Evolutionary conservation across 2,113 vertebrate species (phyloP).

Genomic region (Thamnophis sirtalis): DNA sequence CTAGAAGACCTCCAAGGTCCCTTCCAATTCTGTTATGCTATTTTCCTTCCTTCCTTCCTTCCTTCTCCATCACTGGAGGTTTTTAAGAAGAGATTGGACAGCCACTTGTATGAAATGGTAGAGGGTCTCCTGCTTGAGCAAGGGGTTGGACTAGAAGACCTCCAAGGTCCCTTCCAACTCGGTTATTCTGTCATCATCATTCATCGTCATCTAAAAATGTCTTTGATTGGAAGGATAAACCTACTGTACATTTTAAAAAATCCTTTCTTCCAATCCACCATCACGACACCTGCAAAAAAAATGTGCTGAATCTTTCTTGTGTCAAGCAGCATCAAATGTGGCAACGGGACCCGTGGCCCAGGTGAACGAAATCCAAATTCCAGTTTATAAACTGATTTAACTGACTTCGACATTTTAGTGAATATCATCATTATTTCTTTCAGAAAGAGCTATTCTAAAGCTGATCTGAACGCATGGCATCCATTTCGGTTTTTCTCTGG

Average conservation of each 20-base stretch:
- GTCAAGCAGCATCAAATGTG: slow-evolving; percentile 42
- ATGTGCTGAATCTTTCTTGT: slow-evolving; percentile 42
- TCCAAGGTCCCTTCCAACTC: too few species aligned
- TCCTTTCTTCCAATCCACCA: slow-evolving; percentile 29
- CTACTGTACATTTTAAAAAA: slow-evolving; percentile 21
- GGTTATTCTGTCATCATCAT: too few species aligned
- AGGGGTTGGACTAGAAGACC: too few species aligned
- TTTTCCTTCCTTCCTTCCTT: too few species aligned
- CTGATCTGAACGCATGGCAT: slow-evolving; percentile 21
- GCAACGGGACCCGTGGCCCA: slow-evolving; percentile 32
- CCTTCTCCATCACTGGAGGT: too few species aligned
- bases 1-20: too few species aligned
- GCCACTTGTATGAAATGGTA: too few species aligned
- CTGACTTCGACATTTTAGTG: slow-evolving; percentile 58
- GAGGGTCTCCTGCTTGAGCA: too few species aligned
- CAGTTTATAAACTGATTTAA: slow-evolving; percentile 55
- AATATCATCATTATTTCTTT: slow-evolving; percentile 56
- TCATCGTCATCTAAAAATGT: slow-evolving; percentile 20
- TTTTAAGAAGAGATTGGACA: too few species aligned
- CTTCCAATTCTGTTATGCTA: background rate
- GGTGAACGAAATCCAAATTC: slow-evolving; percentile 41
- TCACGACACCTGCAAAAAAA: slow-evolving; percentile 1
- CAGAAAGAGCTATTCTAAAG: slow-evolving; percentile 17
- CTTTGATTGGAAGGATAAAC: slow-evolving; percentile 44
- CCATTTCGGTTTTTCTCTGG: slow-evolving; percentile 47